These are phyloP conservation scores for Burhinus oedicnemus DNA, from an alignment of 2,113 vertebrate genomes.

Conservation along the genomic window DNA sequence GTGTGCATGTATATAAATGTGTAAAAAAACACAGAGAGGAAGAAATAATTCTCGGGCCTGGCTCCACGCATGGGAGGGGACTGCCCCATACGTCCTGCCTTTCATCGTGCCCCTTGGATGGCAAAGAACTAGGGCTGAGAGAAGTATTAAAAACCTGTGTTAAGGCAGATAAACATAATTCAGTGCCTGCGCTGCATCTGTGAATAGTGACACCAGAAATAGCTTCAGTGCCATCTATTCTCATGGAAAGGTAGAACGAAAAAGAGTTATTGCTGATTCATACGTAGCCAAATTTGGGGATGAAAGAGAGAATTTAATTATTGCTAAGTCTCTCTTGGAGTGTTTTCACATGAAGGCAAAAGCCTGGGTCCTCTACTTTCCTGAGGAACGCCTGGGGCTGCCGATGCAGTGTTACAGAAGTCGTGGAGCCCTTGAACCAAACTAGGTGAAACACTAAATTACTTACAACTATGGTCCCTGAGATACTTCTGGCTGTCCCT, in stretches of 20 bases:
- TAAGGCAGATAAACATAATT: background rate
- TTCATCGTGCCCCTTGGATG: background rate
- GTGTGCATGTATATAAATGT: background rate
- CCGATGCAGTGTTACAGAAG: background rate
- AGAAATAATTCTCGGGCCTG: background rate
- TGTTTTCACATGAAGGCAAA: background rate
- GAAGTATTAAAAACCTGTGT: background rate
- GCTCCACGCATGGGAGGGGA: background rate
- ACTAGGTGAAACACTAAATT: background rate
- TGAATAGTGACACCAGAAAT: background rate
- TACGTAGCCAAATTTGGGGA: background rate
- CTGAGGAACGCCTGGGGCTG: rapidly evolving
- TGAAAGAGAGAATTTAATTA: background rate
- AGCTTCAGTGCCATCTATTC: background rate
- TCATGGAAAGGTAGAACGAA: background rate
- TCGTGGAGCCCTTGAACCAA: background rate
- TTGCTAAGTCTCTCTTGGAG: background rate
- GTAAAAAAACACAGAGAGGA: background rate
- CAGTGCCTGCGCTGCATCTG: background rate
- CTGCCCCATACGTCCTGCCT: background rate
- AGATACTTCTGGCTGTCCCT: background rate
- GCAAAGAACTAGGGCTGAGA: background rate
- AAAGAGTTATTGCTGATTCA: background rate
- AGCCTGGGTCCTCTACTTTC: background rate
- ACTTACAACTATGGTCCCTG: background rate